Base-by-base conservation (phyloP, 2,113 vertebrate genomes). In the Zeus faber region DNA sequence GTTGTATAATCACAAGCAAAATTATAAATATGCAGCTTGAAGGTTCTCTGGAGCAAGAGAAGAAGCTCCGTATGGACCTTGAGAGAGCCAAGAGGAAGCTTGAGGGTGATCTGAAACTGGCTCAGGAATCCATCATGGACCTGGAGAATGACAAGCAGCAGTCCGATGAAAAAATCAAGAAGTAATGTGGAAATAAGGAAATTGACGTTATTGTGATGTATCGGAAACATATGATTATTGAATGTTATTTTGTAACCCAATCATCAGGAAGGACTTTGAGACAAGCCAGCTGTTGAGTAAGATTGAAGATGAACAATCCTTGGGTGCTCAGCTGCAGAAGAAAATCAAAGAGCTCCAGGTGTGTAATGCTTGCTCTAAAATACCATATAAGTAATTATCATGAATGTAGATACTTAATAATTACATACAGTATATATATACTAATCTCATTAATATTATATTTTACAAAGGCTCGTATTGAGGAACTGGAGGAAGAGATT, bases 401-500 rank as follows among this genome's bases (percentile, higher is more conserved):
- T 31, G 7, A 31, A 31, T 31, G 29, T 31, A 2, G 7, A 31
- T 31, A 5, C 7, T 2, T 31, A 31, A 5, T 31, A 35, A 14
- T 35, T 3, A 13, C n/a, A 13, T 35, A 4, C 33, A 35, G 5
- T 13, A 35, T 13, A 35, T 35, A 35, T 35, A 14, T 35, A 13
- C n/a, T 35, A 3, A 10, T 35, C n/a, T 35, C 5, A 0, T 53
- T 39, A 62, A 47, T 53, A n/a, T n/a, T n/a, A n/a, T n/a, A n/a
- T n/a, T n/a, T n/a, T n/a, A n/a, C n/a, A n/a, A n/a, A 87, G 84
- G 87, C 85, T 17, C 81, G 81, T n/a, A 85, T 87, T 77, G 85
- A 89, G 55, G 85, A 87, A 53, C 76, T 89, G 60, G 87, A 89
- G 48, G 84, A 89, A 21, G 85, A 89, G 70, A 87, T 87, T 56